Conservation (phyloP, 2,797 vertebrate genomes). For the Trichosurus vulpecula region DNA sequence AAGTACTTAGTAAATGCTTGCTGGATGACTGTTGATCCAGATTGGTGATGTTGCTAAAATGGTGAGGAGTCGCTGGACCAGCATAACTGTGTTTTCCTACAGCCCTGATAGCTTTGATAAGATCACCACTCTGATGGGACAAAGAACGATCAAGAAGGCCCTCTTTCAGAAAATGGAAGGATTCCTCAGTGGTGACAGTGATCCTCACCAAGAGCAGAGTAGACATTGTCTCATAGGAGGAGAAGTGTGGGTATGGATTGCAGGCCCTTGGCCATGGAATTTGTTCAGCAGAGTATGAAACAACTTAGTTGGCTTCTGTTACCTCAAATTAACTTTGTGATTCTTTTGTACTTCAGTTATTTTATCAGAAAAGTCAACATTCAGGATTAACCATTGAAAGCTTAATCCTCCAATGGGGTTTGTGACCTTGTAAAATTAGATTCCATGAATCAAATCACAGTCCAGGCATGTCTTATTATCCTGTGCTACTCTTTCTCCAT, state of each 20-base stretch:
- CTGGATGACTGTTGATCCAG: neutral
- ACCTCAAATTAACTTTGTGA: neutral
- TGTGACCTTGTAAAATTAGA: neutral
- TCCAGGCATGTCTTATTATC: neutral
- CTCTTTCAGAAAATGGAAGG: neutral
- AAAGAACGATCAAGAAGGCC: neutral
- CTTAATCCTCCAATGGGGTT: neutral
- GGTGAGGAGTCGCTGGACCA: neutral
- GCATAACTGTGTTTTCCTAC: neutral
- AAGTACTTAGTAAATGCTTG: neutral
- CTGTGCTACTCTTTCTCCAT: neutral
- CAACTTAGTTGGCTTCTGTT: neutral
- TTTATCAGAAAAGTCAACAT: neutral
- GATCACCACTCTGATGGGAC: neutral
- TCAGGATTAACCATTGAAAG: neutral
- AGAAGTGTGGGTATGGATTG: neutral
- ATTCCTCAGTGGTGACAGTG: neutral
- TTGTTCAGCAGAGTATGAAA: neutral
- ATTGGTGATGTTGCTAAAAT: neutral
- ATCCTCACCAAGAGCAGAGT: neutral
- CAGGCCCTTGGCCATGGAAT: neutral
- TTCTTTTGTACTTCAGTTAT: neutral
- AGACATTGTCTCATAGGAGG: neutral
- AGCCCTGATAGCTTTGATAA: neutral
- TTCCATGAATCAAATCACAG: neutral